Evolutionary conservation across 2,888 invertebrate genomes (phyloP), one percentile per base, ranked within the genome.

Genomic region (Timandra comae): DNA sequence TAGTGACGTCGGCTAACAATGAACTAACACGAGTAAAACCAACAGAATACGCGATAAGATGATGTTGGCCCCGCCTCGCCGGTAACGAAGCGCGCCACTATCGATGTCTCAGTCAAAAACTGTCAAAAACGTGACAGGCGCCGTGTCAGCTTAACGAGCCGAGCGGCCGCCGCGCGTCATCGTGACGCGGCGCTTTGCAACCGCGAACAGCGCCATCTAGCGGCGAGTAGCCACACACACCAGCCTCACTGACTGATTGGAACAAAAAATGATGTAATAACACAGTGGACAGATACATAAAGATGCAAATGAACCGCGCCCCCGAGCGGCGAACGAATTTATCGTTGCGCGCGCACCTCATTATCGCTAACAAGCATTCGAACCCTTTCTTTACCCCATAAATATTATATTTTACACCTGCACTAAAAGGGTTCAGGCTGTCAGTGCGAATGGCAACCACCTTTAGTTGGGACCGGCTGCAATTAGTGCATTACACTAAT

Each of bases 71-170:
- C 75, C 78, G 79, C 80, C 78, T 70, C 66, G 66, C 55, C 68
- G 65, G 73, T 79, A 81, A 80, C 81, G 78, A 74, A 71, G 72
- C 73, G 71, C 52, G 58, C 24, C 63, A 68, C 65, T 78, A 84
- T 84, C 84, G 84, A 84, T 82, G 85, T 84, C 85, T 82, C 76
- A 84, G 84, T 85, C 84, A 75, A 74, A 76, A 78, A 79, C 81
- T 82, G 84, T 84, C 84, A 81, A 77, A 80, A 79, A 71, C 67
- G 50, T 82, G 85, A 82, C 84, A 78, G 77, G 73, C 76, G 76
- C 71, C 76, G 79, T 74, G 82, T 80, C 77, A 67, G 76, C 54
- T 72, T 84, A 82, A 84, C 85, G 84, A 84, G 82, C 56, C 76
- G 71, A 56, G 71, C 72, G 63, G 61, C 48, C 41, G 39, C 46